These are phyloP conservation scores for Halictus quadricinctus DNA, from an alignment of 2,888 invertebrate genomes.

Conservation along the genomic window DNA sequence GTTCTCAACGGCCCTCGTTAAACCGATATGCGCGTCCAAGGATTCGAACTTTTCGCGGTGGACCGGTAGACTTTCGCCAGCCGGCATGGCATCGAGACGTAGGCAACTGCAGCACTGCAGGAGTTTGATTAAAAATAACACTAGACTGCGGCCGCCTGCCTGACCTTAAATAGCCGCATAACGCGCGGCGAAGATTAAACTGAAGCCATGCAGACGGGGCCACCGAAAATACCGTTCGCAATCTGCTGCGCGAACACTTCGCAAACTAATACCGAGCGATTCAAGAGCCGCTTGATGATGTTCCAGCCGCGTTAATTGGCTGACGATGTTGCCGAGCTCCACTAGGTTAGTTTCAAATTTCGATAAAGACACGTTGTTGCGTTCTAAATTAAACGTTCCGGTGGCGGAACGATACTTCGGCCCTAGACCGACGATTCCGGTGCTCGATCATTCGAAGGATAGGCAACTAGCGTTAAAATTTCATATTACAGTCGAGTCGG, in stretches of 20 bases:
- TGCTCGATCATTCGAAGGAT: neutral
- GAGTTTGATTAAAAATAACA: constrained; percentile 60
- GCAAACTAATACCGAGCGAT: constrained; percentile 26
- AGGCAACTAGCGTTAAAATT: neutral
- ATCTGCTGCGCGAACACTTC: constrained; percentile 27
- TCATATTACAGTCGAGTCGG: neutral
- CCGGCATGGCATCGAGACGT: neutral
- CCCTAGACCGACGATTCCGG: neutral
- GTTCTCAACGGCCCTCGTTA: constrained; percentile 24
- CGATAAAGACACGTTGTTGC: constrained; percentile 14
- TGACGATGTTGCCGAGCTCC: constrained; percentile 4
- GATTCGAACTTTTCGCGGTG: constrained; percentile 34
- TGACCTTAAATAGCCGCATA: constrained; percentile 46
- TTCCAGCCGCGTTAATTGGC: constrained; percentile 32
- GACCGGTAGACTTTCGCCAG: neutral
- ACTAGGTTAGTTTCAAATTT: constrained; percentile 5
- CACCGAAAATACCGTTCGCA: constrained; percentile 43
- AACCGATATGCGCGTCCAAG: constrained; percentile 30
- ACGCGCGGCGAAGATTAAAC: constrained; percentile 48
- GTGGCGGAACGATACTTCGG: neutral
- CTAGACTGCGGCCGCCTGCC: neutral
- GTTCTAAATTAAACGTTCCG: constrained; percentile 11
- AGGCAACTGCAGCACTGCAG: constrained; percentile 26
- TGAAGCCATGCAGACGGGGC: constrained; percentile 18
- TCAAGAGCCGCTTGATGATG: constrained; percentile 27